A percentile compares a stretch with the other conserved stretches of the same genome.
Evolutionary conservation across 2,113 vertebrate species (phyloP).

Genomic region (Sander lucioperca): DNA sequence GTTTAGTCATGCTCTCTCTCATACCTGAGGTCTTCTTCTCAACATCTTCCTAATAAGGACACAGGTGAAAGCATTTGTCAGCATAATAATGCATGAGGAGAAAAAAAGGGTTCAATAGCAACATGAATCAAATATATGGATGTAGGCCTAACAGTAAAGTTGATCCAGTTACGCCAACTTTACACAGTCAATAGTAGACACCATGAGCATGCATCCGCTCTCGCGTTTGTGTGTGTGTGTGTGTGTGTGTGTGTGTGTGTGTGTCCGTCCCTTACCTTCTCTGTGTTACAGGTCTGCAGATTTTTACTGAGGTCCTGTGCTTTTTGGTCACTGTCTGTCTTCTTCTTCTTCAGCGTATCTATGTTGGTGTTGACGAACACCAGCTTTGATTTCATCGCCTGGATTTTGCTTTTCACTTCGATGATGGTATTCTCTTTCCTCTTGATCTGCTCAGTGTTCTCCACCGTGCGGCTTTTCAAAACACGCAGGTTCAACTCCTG

Average conservation of each 20-base stretch:
- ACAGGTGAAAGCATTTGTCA: conserved; percentile 16
- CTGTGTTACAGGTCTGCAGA: conserved; percentile 59
- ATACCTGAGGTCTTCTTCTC: conserved; percentile 27
- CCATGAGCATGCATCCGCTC: too few relatives aligned
- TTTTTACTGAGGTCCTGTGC: accelerated
- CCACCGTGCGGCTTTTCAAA: not conserved
- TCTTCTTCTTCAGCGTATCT: conserved; percentile 46
- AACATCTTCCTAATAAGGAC: conserved; percentile 35
- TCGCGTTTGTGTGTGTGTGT: not conserved
- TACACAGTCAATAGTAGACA: not conserved
- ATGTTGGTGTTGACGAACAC: not conserved
- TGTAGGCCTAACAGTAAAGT: too few relatives aligned
- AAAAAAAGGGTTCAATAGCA: too few relatives aligned
- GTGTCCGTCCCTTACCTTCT: conserved; percentile 65
- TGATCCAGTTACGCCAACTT: too few relatives aligned
- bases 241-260: not conserved
- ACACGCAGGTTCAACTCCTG: conserved; percentile 69
- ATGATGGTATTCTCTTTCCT: conserved; percentile 65
- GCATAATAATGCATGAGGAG: too few relatives aligned
- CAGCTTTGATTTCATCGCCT: conserved; percentile 26
- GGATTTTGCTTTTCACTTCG: conserved; percentile 40
- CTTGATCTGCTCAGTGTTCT: conserved; percentile 16
- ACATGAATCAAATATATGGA: too few relatives aligned
- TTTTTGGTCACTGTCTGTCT: not conserved
- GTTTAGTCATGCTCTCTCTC: not conserved